These are phyloP conservation scores for Hecatera dysodea DNA, from an alignment of 2,888 invertebrate species.

Conservation along the genomic window DNA sequence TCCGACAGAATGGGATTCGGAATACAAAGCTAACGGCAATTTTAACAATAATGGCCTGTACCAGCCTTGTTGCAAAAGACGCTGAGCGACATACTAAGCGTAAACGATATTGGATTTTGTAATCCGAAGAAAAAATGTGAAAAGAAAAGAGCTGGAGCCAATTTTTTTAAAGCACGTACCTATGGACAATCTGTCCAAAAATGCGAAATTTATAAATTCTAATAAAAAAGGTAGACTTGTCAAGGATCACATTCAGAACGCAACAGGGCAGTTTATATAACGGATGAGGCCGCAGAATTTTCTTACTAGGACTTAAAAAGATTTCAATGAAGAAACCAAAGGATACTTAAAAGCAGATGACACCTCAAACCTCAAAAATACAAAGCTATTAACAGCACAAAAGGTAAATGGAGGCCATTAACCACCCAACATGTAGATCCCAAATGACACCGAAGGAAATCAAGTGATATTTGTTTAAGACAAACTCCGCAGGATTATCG, in stretches of 20 bases:
- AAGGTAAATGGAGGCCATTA: constrained; percentile 30
- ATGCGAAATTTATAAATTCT: not conserved
- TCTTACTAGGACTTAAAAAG: not conserved
- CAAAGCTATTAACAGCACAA: not conserved
- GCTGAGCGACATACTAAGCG: constrained; percentile 49
- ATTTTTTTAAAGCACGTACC: constrained; percentile 6
- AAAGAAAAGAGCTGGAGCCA: not conserved
- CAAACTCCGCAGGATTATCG: constrained; percentile 45
- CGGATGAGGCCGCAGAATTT: not conserved
- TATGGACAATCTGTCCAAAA: not conserved
- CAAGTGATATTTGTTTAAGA: constrained; percentile 43
- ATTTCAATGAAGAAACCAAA: not conserved
- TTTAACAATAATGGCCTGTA: constrained; percentile 60
- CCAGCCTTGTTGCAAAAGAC: constrained; percentile 54
- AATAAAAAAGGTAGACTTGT: not conserved
- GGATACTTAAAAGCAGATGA: not conserved
- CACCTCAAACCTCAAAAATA: constrained; percentile 16
- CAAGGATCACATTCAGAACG: not conserved
- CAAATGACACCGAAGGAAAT: constrained; percentile 44
- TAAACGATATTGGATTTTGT: constrained; percentile 48
- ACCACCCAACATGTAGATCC: constrained; percentile 19
- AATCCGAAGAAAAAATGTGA: constrained; percentile 14
- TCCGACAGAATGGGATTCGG: constrained; percentile 54
- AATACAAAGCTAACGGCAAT: constrained; percentile 62
- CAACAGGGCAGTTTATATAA: not conserved